Percentiles rank a stretch among this genome's conserved stretches.
phyloP scores from a whole-genome alignment of 2,888 invertebrate species.

The Sarcophaga carnaria region DNA sequence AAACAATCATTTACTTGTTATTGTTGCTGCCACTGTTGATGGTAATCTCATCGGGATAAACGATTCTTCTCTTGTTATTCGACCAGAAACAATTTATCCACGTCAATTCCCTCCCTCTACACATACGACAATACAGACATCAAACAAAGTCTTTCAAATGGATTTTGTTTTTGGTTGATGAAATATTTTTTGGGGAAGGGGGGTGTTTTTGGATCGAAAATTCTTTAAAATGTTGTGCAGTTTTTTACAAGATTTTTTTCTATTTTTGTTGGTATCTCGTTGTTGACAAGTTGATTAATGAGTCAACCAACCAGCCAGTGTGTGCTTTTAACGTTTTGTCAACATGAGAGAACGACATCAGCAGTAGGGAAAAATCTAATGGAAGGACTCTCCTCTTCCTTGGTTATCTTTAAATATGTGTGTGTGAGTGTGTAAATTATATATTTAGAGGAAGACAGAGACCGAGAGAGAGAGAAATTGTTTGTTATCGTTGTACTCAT shows the following conservation, averaged over 20 bases:
- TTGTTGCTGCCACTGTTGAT: conserved; percentile 18
- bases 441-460: no score
- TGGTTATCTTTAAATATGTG: no score
- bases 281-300: conserved; percentile 64
- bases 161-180: background rate
- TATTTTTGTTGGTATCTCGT: background rate
- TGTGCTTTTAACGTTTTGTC: conserved; percentile 63
- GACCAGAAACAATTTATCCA: conserved; percentile 55
- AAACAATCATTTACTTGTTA: conserved; percentile 31
- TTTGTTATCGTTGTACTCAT: conserved; percentile 37
- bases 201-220: background rate
- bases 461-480: background rate
- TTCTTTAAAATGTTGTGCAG: background rate
- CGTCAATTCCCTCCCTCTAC: conserved; percentile 42
- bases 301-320: conserved; percentile 34
- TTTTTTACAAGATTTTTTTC: background rate
- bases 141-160: background rate
- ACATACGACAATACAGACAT: background rate
- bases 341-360: conserved; percentile 60
- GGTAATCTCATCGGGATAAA: conserved; percentile 27
- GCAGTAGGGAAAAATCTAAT: no score
- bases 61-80: conserved; percentile 9
- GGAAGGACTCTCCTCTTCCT: background rate
- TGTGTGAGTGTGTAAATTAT: no score
- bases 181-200: background rate